These are phyloP conservation scores for Anguilla pacifica DNA, from an alignment of 2,797 vertebrate genomes.

Conservation along the genomic window DNA sequence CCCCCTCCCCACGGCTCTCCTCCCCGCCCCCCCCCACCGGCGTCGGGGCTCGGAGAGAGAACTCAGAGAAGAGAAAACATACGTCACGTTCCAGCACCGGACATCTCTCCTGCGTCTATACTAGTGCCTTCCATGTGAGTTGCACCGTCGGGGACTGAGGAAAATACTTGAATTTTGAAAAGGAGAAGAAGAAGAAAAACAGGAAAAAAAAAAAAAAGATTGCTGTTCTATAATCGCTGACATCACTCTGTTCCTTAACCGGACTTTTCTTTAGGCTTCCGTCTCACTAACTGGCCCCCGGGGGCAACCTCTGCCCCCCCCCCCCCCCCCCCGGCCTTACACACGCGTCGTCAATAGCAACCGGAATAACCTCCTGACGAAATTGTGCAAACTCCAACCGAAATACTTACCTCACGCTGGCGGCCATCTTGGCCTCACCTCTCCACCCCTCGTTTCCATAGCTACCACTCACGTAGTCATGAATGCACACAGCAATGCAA, in stretches of 20 bases:
- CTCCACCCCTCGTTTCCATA: constrained; percentile 41
- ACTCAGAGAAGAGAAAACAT: constrained; percentile 28
- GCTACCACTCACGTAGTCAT: constrained; percentile 55
- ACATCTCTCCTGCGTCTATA: constrained; percentile 26
- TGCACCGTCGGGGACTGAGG: constrained; percentile 60
- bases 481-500: constrained; percentile 91
- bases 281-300: constrained; percentile 62
- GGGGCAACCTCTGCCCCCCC: constrained; percentile 46
- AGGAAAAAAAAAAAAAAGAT: neutral
- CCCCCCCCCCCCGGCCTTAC: constrained; percentile 40
- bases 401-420: constrained; percentile 72
- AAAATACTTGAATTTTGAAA: constrained; percentile 69
- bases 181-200: neutral
- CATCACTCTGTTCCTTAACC: constrained; percentile 59
- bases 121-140: constrained; percentile 73
- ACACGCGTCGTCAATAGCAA: constrained; percentile 63
- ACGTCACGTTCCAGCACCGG: constrained; percentile 36
- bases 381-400: constrained; percentile 65
- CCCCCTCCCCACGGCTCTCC: neutral
- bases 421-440: constrained; percentile 28
- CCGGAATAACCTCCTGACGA: constrained; percentile 69
- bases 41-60: constrained; percentile 26
- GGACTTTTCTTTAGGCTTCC: constrained; percentile 56
- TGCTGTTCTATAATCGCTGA: constrained; percentile 45
- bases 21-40: neutral